Evolutionary conservation across 2,113 vertebrate genomes (phyloP).

Genomic region (Anolis sagrei): DNA sequence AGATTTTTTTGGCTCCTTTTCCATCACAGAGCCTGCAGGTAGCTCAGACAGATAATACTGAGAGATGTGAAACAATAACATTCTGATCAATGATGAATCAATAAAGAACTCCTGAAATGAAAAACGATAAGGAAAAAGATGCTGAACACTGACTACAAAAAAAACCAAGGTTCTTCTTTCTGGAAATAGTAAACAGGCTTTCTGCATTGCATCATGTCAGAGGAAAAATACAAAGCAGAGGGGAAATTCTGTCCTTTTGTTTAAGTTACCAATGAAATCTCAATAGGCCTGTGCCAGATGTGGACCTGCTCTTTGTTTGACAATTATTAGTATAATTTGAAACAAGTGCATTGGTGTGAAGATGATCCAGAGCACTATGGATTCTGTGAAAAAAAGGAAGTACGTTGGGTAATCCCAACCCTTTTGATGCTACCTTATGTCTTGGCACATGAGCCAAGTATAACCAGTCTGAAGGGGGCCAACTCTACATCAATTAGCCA

Average conservation of each 20-base stretch:
- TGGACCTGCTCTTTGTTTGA: not conserved
- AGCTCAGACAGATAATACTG: constrained; percentile 26
- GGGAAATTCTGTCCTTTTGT: not conserved
- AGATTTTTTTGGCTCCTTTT: constrained; percentile 38
- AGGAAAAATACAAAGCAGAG: not conserved
- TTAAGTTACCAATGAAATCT: constrained; percentile 4
- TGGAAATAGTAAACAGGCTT: constrained; percentile 22
- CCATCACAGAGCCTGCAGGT: constrained; percentile 33
- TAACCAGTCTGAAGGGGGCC: not conserved
- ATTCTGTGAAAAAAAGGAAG: not conserved
- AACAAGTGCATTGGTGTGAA: not conserved
- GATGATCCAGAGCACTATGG: not conserved
- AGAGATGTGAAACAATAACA: constrained; percentile 51
- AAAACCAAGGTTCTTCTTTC: not conserved
- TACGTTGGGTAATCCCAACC: too few relatives aligned
- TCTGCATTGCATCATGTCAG: not conserved
- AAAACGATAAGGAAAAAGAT: constrained; percentile 23
- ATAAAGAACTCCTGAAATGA: constrained; percentile 20
- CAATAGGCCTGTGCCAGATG: not conserved
- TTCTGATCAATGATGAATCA: constrained; percentile 27
- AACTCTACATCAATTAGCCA: not conserved
- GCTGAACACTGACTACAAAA: not conserved
- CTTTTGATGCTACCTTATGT: not conserved
- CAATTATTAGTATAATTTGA: not conserved
- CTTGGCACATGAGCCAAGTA: not conserved